These are phyloP conservation scores for Gortyna flavago DNA, from an alignment of 2,888 invertebrate genomes.

Conservation along the genomic window DNA sequence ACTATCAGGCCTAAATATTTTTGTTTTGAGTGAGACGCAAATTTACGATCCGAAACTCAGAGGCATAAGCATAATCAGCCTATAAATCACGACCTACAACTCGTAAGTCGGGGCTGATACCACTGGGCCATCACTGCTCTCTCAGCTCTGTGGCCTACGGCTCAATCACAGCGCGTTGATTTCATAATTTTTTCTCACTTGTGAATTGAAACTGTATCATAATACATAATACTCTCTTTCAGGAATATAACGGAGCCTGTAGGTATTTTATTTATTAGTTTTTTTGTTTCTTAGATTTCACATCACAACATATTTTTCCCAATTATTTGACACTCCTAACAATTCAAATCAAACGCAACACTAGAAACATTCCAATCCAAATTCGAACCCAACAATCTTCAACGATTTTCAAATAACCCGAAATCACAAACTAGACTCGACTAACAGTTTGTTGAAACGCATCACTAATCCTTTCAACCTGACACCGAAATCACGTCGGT, in stretches of 20 bases:
- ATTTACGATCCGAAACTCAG: background rate
- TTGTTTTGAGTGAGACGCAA: background rate
- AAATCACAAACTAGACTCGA: conserved; percentile 24
- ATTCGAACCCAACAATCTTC: conserved; percentile 9
- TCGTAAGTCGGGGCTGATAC: too few relatives aligned
- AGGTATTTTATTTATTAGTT: too few relatives aligned
- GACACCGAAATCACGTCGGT: conserved; percentile 70
- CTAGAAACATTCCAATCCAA: conserved; percentile 3
- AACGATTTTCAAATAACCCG: conserved; percentile 39
- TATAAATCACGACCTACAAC: too few relatives aligned
- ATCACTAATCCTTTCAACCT: conserved; percentile 58
- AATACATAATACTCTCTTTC: background rate
- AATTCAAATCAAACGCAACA: background rate
- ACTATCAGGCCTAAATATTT: background rate
- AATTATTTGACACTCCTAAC: background rate
- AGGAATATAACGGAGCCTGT: background rate
- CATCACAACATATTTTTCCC: background rate
- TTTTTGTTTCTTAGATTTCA: too few relatives aligned
- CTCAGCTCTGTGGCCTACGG: background rate
- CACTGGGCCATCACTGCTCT: too few relatives aligned
- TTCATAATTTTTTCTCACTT: too few relatives aligned
- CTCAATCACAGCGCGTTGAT: background rate
- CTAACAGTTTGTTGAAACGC: conserved; percentile 57
- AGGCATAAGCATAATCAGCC: too few relatives aligned
- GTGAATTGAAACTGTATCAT: background rate